Percentiles rank a stretch among this genome's conserved stretches.
Conservation (phyloP, 2,888 invertebrate genomes). For the Melanostoma mellinum region DNA sequence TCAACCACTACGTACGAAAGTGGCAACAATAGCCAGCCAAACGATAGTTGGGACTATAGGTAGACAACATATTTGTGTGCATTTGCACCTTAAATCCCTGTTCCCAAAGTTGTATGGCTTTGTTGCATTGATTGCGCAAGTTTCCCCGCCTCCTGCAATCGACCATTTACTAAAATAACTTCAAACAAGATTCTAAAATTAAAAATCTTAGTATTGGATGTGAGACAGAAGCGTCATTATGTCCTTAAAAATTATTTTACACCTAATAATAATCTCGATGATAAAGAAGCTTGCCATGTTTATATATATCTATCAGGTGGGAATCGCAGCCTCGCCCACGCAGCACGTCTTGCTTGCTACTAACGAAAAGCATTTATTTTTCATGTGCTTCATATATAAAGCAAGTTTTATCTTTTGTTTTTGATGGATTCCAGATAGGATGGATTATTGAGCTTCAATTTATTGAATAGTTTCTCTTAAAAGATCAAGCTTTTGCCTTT, state of each 20-base stretch:
- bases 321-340: constrained; percentile 61
- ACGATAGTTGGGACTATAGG: constrained; percentile 67
- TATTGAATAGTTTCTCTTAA: constrained; percentile 20
- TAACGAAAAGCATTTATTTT: constrained; percentile 58
- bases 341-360: constrained; percentile 55
- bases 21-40: constrained; percentile 45
- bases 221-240: constrained; percentile 62
- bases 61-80: constrained; percentile 51
- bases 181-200: constrained; percentile 63
- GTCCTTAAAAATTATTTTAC: constrained; percentile 71
- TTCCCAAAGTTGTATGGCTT: constrained; percentile 43
- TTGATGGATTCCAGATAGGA: constrained; percentile 43
- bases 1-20: constrained; percentile 38
- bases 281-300: constrained; percentile 66
- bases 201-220: constrained; percentile 51
- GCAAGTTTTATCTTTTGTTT: constrained; percentile 55
- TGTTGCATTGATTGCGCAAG: constrained; percentile 55
- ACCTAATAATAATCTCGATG: constrained; percentile 72
- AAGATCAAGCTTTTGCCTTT: constrained; percentile 39
- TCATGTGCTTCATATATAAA: neutral
- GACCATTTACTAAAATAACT: constrained; percentile 61
- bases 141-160: constrained; percentile 50
- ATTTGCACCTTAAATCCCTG: constrained; percentile 32
- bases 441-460: constrained; percentile 17
- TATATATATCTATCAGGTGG: constrained; percentile 70